Percentiles rank a stretch among this genome's conserved stretches.
phyloP scores from a whole-genome alignment of 2,888 invertebrate genomes.

The Eupithecia subumbrata region DNA sequence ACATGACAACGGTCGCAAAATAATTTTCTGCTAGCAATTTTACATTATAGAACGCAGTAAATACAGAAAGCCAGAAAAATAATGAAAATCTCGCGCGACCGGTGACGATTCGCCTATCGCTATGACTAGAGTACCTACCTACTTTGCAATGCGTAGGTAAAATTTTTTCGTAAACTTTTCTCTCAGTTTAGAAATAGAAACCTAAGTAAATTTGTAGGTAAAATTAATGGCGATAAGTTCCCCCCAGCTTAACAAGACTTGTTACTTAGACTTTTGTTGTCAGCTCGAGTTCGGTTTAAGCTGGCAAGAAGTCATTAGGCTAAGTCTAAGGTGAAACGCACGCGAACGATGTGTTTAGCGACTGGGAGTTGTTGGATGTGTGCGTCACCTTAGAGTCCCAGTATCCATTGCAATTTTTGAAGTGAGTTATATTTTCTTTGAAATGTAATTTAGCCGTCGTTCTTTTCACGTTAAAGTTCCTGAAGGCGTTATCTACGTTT shows the following conservation, averaged over 20 bases:
- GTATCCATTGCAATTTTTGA: not conserved
- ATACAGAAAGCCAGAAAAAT: too few species aligned
- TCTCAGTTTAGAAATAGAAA: constrained; percentile 4
- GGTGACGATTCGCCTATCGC: not conserved
- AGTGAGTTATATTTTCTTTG: not conserved
- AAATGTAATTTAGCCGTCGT: not conserved
- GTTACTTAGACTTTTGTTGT: constrained; percentile 34
- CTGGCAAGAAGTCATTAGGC: constrained; percentile 47
- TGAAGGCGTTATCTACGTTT: not conserved
- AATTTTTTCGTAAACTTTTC: constrained; percentile 19
- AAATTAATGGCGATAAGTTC: constrained; percentile 1
- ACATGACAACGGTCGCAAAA: too few species aligned
- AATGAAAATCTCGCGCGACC: too few species aligned
- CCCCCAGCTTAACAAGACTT: constrained; percentile 20
- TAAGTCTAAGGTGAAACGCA: not conserved
- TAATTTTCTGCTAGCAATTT: too few species aligned
- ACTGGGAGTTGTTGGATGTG: not conserved
- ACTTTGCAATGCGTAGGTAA: not conserved
- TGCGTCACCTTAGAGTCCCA: not conserved
- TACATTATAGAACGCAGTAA: too few species aligned
- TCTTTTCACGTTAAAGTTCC: not conserved
- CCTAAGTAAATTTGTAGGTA: not conserved
- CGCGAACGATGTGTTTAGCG: not conserved
- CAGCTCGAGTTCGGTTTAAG: constrained; percentile 41
- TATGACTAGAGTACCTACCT: not conserved